Evolutionary conservation across 1,140 invertebrate genomes (phyloP).

Genomic region (Trichoplusia ni): DNA sequence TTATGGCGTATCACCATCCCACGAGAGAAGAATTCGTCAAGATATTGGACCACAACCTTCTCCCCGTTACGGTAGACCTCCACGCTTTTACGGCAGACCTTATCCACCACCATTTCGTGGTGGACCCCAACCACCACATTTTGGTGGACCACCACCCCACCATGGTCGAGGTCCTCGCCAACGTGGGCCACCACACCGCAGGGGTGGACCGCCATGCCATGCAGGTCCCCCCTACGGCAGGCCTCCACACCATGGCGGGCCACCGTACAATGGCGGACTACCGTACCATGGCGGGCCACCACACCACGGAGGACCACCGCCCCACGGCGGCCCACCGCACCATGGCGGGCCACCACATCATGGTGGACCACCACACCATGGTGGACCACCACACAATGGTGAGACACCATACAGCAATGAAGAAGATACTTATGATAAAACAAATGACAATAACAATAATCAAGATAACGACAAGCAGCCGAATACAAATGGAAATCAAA

Average conservation of each 20-base stretch:
- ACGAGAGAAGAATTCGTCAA: no score
- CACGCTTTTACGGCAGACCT: no score
- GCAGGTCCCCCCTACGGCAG: neutral
- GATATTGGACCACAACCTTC: slow-evolving; percentile 7
- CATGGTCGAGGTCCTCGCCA: neutral
- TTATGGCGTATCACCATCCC: neutral
- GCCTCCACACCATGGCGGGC: neutral
- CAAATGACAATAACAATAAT: neutral
- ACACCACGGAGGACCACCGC: neutral
- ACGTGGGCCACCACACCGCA: neutral
- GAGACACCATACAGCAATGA: neutral
- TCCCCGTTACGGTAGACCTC: no score
- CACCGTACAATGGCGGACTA: neutral
- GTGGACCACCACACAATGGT: neutral
- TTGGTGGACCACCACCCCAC: neutral
- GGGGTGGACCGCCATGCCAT: neutral
- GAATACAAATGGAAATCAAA: no score
- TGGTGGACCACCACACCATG: neutral
- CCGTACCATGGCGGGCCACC: neutral
- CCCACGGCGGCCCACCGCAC: neutral
- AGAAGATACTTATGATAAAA: neutral
- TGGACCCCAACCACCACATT: neutral
- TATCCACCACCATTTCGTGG: slow-evolving; percentile 1
- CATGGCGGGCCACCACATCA: neutral
- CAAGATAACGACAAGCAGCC: neutral